Base-by-base conservation (phyloP, 2,888 invertebrate species). In the Idaea biselata region DNA sequence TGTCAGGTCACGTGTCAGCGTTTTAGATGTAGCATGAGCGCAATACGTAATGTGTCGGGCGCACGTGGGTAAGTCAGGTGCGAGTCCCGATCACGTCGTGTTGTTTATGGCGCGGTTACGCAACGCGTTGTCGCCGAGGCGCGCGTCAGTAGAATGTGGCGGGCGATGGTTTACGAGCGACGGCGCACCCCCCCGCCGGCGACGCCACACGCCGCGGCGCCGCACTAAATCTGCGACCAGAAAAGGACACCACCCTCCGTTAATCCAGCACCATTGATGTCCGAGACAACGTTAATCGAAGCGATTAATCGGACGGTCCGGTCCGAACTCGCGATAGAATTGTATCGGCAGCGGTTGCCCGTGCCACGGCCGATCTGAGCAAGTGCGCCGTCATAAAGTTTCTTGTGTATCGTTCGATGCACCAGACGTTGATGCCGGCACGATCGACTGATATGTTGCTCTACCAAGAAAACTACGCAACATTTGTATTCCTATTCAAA, bases 321-420 rank as follows among this genome's bases (percentile, higher is more conserved):
- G 78, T 79, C 83, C 78, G 78, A 80, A 79, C 83, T 81, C 87
- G 84, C 87, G 90, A 89, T 89, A 82, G 84, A 84, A 88, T 86
- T 84, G 88, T 86, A 88, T 82, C 88, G 83, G 85, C 83, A 79
- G 80, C 80, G 82, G 86, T 83, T 82, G 84, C 84, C 83, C 82
- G 84, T 84, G 81, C 83, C 85, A 83, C 89, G 87, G 83, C 80
- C 81, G 89, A 80, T 82, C 83, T 83, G 86, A 84, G 84, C 91
- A 85, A 90, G 91, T 90, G 89, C 89, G 89, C 86, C 86, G 83
- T 89, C 91, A 90, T 91, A 91, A 91, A 92, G 91, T 91, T 91
- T 91, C 90, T 91, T 91, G 88, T 91, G 91, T 91, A 91, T 92
- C 91, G 91, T 91, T 89, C 91, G 91, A 91, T 91, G 91, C 91